Percentiles rank a stretch among this genome's conserved stretches.
These are phyloP conservation scores for Corythornis vintsioides DNA, from an alignment of 2,113 vertebrate species.

Conservation along the genomic window DNA sequence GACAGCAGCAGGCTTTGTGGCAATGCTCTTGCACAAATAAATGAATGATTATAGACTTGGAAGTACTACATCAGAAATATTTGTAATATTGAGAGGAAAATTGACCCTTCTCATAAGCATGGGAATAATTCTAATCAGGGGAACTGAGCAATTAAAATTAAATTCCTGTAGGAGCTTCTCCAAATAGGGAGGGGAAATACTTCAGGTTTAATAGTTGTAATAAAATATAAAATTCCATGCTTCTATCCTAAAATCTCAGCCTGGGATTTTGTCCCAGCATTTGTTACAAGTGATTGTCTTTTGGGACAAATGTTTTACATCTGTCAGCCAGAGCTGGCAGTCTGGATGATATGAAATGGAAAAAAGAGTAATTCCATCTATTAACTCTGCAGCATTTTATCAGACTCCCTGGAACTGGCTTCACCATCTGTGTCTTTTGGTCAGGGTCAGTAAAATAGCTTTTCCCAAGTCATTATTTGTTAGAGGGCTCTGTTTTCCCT, in stretches of 20 bases:
- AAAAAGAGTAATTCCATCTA: constrained; percentile 29
- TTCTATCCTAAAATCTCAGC: neutral
- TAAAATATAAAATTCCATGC: neutral
- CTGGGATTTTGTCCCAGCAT: neutral
- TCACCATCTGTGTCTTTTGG: constrained; percentile 21
- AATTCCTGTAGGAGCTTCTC: neutral
- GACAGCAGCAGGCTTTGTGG: fast-evolving
- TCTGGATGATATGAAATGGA: neutral
- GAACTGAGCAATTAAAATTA: neutral
- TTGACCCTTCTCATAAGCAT: neutral
- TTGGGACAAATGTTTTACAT: neutral
- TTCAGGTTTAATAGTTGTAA: neutral
- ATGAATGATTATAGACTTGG: neutral
- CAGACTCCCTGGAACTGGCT: neutral
- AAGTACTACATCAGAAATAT: neutral
- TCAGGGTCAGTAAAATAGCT: neutral
- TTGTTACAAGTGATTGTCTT: constrained; percentile 2
- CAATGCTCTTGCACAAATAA: neutral
- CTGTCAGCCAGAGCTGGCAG: neutral
- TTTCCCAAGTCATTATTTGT: neutral
- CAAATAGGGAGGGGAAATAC: neutral
- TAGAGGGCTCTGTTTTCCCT: neutral
- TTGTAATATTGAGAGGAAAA: neutral
- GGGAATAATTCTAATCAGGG: neutral
- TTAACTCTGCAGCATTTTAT: neutral